Evolutionary conservation across 2,797 vertebrate genomes (phyloP).

Genomic region (Amazonetta brasiliensis): DNA sequence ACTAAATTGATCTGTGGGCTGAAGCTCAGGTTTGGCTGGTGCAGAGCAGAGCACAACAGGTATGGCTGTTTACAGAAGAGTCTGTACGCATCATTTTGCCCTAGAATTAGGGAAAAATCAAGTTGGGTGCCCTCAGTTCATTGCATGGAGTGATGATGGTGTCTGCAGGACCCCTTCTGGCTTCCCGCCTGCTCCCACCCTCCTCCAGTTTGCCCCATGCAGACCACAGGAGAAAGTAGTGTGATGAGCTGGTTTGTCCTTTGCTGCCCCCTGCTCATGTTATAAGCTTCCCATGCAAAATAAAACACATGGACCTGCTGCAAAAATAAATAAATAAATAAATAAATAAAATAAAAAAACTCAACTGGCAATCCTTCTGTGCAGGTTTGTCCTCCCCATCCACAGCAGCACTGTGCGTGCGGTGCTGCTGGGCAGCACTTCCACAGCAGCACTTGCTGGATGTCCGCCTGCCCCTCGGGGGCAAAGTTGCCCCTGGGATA

Average conservation of each 20-base stretch:
- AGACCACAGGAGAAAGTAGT: fast-evolving
- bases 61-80: fast-evolving
- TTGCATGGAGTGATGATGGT: fast-evolving
- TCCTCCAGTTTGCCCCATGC: fast-evolving
- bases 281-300: background rate
- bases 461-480: background rate
- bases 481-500: background rate
- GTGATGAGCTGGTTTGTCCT: background rate
- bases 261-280: background rate
- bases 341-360: too few species aligned
- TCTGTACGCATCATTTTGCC: fast-evolving
- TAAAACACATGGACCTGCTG: background rate
- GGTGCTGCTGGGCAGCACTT: background rate
- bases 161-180: background rate
- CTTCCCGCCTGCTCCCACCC: background rate
- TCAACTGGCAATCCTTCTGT: background rate
- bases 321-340: background rate
- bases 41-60: background rate
- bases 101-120: background rate
- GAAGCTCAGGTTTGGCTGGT: background rate
- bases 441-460: background rate
- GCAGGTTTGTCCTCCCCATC: background rate
- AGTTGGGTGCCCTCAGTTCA: fast-evolving
- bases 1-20: background rate
- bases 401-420: background rate